Evolutionary conservation across 2,888 invertebrate species (phyloP).

Genomic region (Tortrix viridana): DNA sequence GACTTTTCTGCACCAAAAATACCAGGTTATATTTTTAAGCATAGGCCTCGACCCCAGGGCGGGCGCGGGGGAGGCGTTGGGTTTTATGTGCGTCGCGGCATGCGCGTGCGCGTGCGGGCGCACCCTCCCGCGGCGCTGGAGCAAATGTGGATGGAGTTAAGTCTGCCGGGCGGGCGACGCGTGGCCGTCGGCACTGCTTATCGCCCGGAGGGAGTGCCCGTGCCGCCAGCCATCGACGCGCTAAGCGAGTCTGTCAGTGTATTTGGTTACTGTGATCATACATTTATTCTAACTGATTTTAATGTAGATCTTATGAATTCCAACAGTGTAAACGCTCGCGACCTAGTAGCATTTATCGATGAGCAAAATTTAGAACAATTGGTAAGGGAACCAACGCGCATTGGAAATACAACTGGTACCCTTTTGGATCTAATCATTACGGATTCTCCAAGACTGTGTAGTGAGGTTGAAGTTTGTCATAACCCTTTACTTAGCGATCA

Average conservation of each 20-base stretch:
- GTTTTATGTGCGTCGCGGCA: slow-evolving; percentile 32
- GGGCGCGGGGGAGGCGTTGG: slow-evolving; percentile 39
- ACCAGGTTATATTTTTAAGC: too few species aligned
- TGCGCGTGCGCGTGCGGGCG: slow-evolving; percentile 26
- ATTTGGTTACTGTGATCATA: slow-evolving; percentile 1
- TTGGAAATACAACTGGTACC: neutral
- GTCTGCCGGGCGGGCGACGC: slow-evolving; percentile 32
- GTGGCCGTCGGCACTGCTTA: slow-evolving; percentile 39
- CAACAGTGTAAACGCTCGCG: neutral
- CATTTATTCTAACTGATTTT: slow-evolving; percentile 12
- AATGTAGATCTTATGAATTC: slow-evolving; percentile 7
- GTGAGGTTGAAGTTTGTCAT: too few species aligned
- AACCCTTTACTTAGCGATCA: too few species aligned
- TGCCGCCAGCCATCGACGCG: slow-evolving; percentile 5
- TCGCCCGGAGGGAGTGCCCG: slow-evolving; percentile 7
- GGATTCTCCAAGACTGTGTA: too few species aligned
- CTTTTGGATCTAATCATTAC: slow-evolving; percentile 14
- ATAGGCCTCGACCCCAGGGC: slow-evolving; percentile 27
- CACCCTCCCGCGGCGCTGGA: slow-evolving; percentile 40
- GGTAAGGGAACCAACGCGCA: slow-evolving; percentile 7
- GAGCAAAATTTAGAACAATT: slow-evolving; percentile 5
- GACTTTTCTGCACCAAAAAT: too few species aligned
- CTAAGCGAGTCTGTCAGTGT: slow-evolving; percentile 9
- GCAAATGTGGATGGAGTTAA: slow-evolving; percentile 44
- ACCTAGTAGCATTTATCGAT: neutral